These are phyloP conservation scores for Champsocephalus gunnari DNA, from an alignment of 2,797 vertebrate genomes.

Conservation along the genomic window DNA sequence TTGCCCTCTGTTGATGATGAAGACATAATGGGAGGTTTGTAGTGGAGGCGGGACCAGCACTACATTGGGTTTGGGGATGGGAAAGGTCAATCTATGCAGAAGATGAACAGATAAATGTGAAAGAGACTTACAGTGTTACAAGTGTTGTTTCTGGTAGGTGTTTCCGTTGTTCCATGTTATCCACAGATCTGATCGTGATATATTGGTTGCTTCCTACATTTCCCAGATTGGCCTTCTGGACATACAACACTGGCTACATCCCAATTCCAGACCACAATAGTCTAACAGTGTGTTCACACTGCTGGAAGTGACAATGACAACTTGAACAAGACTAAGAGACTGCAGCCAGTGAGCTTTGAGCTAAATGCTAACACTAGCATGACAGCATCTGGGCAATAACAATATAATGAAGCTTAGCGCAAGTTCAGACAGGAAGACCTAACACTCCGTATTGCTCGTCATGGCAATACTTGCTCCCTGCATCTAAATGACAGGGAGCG, in stretches of 20 bases:
- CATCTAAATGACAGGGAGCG: too few relatives aligned
- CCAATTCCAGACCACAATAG: not conserved
- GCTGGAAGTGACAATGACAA: too few relatives aligned
- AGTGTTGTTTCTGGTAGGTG: not conserved
- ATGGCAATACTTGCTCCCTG: too few relatives aligned
- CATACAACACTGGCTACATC: not conserved
- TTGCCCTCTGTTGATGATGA: slow-evolving; percentile 61
- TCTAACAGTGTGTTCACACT: not conserved
- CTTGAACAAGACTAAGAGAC: not conserved
- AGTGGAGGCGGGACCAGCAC: slow-evolving; percentile 58
- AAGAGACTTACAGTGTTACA: slow-evolving; percentile 39
- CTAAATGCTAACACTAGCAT: not conserved
- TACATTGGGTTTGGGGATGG: slow-evolving; percentile 31
- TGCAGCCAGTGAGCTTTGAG: not conserved
- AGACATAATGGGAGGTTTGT: slow-evolving; percentile 59
- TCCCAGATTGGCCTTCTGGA: not conserved
- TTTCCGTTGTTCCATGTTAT: not conserved
- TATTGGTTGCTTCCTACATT: not conserved
- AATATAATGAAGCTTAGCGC: not conserved
- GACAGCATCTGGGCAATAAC: not conserved
- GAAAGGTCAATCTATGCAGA: slow-evolving; percentile 59
- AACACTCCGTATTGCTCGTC: too few relatives aligned
- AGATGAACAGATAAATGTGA: slow-evolving; percentile 58
- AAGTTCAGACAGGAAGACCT: too few relatives aligned
- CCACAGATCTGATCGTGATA: not conserved